Percentiles rank a stretch among this genome's conserved stretches.
Evolutionary conservation across 64 coral and sea anemone genomes (phyloP).

Genomic region (Porites lutea): DNA sequence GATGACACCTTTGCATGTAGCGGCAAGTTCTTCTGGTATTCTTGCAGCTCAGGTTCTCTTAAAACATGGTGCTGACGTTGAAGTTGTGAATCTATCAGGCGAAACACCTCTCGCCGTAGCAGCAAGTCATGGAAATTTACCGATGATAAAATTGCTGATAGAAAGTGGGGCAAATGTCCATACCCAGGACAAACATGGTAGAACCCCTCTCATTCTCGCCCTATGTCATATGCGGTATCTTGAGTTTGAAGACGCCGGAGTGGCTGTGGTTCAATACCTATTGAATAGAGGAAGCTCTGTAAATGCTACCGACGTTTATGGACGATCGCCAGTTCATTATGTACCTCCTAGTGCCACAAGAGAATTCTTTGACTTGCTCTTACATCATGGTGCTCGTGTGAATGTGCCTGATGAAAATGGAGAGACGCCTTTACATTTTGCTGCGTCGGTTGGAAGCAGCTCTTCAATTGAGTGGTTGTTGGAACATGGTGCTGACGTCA

Average conservation of each 20-base stretch:
- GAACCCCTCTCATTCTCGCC: not conserved
- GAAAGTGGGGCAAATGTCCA: not conserved
- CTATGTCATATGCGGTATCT: not conserved
- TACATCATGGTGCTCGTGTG: conserved; percentile 35
- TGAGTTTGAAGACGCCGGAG: not conserved
- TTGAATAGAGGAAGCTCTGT: not conserved
- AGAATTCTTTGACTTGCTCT: not conserved
- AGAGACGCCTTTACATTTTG: conserved; percentile 29
- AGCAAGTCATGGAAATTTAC: not conserved
- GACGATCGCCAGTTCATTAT: conserved; percentile 25
- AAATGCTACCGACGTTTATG: not conserved
- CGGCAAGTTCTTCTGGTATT: not conserved
- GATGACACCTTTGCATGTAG: conserved; percentile 2
- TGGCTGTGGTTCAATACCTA: not conserved
- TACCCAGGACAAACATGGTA: not conserved
- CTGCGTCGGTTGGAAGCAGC: conserved; percentile 1
- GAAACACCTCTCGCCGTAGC: not conserved
- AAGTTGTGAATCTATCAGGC: not conserved
- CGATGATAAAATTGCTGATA: not conserved
- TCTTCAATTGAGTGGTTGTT: not conserved
- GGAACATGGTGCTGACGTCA: not conserved
- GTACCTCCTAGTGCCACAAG: not conserved
- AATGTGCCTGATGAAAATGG: not conserved
- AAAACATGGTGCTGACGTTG: not conserved
- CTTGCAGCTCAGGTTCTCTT: not conserved